These are phyloP conservation scores for Leptarthrus brevirostris DNA, from an alignment of 2,888 invertebrate genomes.

Conservation along the genomic window DNA sequence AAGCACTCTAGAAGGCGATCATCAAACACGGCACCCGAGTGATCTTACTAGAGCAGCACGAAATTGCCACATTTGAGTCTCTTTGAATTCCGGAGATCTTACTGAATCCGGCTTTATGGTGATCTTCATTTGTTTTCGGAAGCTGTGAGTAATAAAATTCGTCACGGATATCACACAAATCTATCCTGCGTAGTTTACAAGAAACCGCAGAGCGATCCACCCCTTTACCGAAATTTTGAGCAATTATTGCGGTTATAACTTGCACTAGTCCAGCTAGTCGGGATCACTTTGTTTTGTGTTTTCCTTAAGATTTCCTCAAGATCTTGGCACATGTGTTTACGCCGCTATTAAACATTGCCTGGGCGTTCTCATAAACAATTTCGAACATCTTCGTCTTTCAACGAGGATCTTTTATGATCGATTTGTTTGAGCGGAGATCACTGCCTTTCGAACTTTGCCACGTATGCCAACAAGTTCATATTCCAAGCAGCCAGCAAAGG, in stretches of 20 bases:
- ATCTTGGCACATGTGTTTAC: slow-evolving; percentile 45
- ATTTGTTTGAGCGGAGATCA: slow-evolving; percentile 39
- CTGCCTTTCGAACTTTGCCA: slow-evolving; percentile 33
- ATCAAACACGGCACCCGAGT: slow-evolving; percentile 19
- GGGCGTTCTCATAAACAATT: slow-evolving; percentile 46
- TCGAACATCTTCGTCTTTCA: slow-evolving; percentile 34
- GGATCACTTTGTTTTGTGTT: slow-evolving; percentile 19
- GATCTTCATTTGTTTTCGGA: slow-evolving; percentile 46
- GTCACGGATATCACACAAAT: slow-evolving; percentile 29
- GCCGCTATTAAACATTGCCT: slow-evolving; percentile 38
- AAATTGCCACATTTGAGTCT: slow-evolving; percentile 4
- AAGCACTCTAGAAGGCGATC: slow-evolving; percentile 21
- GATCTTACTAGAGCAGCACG: slow-evolving; percentile 1
- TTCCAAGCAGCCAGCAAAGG: too few relatives aligned
- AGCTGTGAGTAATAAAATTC: slow-evolving; percentile 39
- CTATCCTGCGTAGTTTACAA: not conserved
- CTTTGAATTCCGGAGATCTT: slow-evolving; percentile 30
- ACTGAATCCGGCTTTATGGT: slow-evolving; percentile 19
- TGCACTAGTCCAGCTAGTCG: not conserved
- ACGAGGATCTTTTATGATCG: slow-evolving; percentile 36
- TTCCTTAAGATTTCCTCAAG: not conserved
- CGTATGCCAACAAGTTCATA: slow-evolving; percentile 3
- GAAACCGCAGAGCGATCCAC: slow-evolving; percentile 16
- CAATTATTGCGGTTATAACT: slow-evolving; percentile 24
- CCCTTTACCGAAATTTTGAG: slow-evolving; percentile 9